A percentile compares a stretch with the other conserved stretches of the same genome.
phyloP scores from a whole-genome alignment of 2,797 vertebrate genomes.

The Pristis pectinata region DNA sequence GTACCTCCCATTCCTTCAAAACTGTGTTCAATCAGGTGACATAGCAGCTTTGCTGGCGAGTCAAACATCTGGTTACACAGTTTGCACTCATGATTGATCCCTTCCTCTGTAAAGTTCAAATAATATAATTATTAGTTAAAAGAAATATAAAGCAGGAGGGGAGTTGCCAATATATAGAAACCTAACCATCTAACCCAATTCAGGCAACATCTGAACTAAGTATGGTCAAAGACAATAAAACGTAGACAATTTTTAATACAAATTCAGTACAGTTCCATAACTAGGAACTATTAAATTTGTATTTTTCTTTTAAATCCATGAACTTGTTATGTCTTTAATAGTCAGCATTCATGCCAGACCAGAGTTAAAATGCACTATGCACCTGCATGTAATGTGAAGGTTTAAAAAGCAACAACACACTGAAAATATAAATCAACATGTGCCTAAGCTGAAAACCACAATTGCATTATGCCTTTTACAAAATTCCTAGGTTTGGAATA shows the following conservation, averaged over 20 bases:
- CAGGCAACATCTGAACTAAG: neutral
- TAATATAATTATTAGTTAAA: conserved; percentile 59
- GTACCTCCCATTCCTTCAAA: conserved; percentile 99
- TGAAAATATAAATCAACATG: conserved; percentile 25
- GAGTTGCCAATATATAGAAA: neutral
- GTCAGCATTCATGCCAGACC: neutral
- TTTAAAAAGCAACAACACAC: neutral
- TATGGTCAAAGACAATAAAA: neutral
- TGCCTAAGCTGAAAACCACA: neutral
- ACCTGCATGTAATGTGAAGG: neutral
- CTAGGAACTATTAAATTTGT: neutral
- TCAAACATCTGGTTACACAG: conserved; percentile 99
- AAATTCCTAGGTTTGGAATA: conserved; percentile 44
- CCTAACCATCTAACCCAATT: neutral
- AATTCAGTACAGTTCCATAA: neutral
- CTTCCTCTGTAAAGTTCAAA: conserved; percentile 93
- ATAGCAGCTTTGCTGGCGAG: conserved; percentile 98
- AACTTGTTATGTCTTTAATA: no score
- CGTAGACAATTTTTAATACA: neutral
- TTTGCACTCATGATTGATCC: conserved; percentile 99
- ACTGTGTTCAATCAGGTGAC: conserved; percentile 99
- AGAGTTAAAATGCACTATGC: neutral
- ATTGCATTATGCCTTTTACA: neutral
- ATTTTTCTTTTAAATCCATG: neutral
- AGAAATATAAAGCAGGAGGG: neutral